phyloP scores from a whole-genome alignment of 2,797 vertebrate species.

The Sorex maritimensis region DNA sequence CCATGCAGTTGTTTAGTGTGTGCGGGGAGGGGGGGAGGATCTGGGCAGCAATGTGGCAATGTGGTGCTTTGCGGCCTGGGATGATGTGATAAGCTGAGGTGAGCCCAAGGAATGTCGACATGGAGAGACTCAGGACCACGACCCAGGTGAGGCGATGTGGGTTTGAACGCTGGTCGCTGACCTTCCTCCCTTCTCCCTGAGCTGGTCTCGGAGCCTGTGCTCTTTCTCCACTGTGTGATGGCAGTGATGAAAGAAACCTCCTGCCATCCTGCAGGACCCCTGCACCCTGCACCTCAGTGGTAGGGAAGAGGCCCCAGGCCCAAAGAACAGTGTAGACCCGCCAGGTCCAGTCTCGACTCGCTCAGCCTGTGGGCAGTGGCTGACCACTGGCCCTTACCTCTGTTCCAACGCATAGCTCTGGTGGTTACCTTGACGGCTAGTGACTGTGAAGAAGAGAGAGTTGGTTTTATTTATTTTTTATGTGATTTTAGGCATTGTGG shows the following conservation, averaged over 20 bases:
- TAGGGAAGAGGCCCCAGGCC: not conserved
- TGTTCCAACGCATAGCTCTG: not conserved
- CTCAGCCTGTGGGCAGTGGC: not conserved
- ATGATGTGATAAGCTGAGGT: not conserved
- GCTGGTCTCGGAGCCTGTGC: not conserved
- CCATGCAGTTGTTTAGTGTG: not conserved
- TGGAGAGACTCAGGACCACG: not conserved
- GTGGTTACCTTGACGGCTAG: not conserved
- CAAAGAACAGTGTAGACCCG: not conserved
- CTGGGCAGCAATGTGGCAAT: too few relatives aligned
- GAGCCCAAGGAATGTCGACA: not conserved
- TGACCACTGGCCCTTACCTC: not conserved
- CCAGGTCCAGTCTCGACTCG: too few relatives aligned
- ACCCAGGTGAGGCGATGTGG: fast-evolving
- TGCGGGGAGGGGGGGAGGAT: too few relatives aligned
- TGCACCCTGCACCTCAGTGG: not conserved
- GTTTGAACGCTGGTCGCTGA: not conserved
- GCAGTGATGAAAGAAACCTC: not conserved
- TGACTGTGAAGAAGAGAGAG: slow-evolving; percentile 13
- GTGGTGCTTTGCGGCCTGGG: not conserved
- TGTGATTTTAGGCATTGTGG: too few relatives aligned
- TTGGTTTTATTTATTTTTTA: too few relatives aligned
- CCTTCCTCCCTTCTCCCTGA: not conserved
- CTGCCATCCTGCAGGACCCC: too few relatives aligned
- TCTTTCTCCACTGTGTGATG: not conserved